These are phyloP conservation scores for Nesidiocoris tenuis DNA, from an alignment of 2,888 invertebrate species.

Conservation along the genomic window DNA sequence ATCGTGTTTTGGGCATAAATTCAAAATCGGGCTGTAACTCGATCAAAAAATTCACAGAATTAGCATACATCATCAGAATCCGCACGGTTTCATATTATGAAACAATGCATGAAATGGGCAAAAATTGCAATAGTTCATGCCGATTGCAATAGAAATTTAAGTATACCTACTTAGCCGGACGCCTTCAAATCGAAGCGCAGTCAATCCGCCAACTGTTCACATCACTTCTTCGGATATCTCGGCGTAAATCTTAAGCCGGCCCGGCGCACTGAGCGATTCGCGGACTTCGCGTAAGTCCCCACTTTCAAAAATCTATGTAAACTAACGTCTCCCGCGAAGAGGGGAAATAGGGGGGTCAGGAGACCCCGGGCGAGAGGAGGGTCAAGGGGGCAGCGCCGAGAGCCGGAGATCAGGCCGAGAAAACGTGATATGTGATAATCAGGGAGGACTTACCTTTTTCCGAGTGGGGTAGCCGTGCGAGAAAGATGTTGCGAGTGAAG, in stretches of 20 bases:
- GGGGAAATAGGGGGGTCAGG: not conserved
- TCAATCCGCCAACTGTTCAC: not conserved
- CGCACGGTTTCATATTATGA: no score
- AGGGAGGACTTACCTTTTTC: conserved; percentile 36
- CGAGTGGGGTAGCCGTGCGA: not conserved
- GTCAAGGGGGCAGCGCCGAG: conserved; percentile 1
- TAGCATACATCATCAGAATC: no score
- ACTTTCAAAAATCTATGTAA: conserved; percentile 5
- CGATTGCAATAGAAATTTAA: no score
- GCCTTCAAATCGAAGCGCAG: not conserved
- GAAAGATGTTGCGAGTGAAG: not conserved
- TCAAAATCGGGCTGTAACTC: no score
- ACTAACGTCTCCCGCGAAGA: not conserved
- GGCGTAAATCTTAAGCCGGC: no score
- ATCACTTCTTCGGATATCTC: not conserved
- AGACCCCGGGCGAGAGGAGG: not conserved
- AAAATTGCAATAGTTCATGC: no score
- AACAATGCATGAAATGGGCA: no score
- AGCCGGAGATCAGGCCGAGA: not conserved
- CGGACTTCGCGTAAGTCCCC: conserved; percentile 23
- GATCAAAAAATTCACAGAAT: no score
- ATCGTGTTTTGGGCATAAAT: no score
- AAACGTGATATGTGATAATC: conserved; percentile 38
- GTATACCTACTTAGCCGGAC: not conserved
- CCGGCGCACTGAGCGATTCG: not conserved